Percentiles rank a stretch among this genome's conserved stretches.
Evolutionary conservation across 2,113 vertebrate species (phyloP).

Genomic region (Acrocephalus arundinaceus): DNA sequence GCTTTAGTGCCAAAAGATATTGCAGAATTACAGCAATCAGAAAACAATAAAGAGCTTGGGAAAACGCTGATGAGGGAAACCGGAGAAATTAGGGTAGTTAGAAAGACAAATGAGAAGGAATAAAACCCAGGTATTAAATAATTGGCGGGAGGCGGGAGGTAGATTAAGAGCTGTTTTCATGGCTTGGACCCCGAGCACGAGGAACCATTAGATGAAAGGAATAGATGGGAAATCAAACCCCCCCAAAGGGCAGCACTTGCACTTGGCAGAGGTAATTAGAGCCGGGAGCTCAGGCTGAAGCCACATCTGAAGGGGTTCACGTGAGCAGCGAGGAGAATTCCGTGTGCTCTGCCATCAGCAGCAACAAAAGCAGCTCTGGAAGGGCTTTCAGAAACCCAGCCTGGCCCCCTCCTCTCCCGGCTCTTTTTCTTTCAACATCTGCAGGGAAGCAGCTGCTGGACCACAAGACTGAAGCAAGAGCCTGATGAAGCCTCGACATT

Average conservation of each 20-base stretch:
- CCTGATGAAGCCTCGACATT: not conserved
- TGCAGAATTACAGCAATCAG: constrained; percentile 54
- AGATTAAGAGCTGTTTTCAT: constrained; percentile 18
- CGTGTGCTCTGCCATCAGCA: not conserved
- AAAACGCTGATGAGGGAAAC: constrained; percentile 47
- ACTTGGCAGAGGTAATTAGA: not conserved
- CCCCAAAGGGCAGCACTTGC: not conserved
- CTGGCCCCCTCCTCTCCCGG: not conserved
- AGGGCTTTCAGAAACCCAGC: not conserved
- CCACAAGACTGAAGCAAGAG: not conserved
- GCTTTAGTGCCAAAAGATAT: constrained; percentile 31
- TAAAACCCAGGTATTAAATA: constrained; percentile 49
- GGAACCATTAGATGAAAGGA: not conserved
- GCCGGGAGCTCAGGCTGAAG: not conserved
- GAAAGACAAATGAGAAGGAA: constrained; percentile 43
- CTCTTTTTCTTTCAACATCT: not conserved
- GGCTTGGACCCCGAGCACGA: not conserved
- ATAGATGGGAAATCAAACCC: not conserved
- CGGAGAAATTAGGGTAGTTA: constrained; percentile 36
- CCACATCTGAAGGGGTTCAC: not conserved
- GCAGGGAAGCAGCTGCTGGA: not conserved
- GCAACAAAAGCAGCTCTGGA: not conserved
- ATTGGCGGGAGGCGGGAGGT: constrained; percentile 21
- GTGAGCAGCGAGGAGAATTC: not conserved
- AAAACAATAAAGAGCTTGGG: constrained; percentile 54